Evolutionary conservation across 2,888 invertebrate genomes (phyloP).

Genomic region (Cenopis cana): DNA sequence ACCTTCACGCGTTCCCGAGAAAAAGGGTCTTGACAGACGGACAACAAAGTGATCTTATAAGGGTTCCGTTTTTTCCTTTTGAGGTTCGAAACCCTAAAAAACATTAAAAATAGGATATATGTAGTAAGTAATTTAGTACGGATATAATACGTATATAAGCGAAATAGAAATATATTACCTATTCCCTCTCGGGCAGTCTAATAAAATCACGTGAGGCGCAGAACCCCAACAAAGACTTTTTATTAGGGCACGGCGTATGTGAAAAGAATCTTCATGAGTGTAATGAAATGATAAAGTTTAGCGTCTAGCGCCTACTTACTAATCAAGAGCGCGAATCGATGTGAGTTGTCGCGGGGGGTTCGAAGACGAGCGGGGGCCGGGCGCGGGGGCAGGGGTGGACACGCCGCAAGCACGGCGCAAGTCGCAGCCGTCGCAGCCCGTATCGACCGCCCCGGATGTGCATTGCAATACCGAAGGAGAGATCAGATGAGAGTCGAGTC

Average conservation of each 20-base stretch:
- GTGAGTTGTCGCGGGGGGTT: constrained; percentile 67
- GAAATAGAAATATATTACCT: neutral
- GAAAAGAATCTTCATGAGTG: constrained; percentile 11
- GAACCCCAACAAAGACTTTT: neutral
- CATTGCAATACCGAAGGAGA: constrained; percentile 75
- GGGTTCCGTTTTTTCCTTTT: too few relatives aligned
- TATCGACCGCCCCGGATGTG: constrained; percentile 84
- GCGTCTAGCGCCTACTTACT: constrained; percentile 54
- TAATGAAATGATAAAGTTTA: constrained; percentile 48
- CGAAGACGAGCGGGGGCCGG: constrained; percentile 62
- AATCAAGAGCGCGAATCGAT: constrained; percentile 78
- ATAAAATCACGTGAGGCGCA: neutral
- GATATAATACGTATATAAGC: too few relatives aligned
- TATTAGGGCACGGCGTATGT: neutral
- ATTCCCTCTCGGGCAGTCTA: neutral
- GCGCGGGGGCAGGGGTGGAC: constrained; percentile 59
- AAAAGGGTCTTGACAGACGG: too few relatives aligned
- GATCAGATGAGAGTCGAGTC: constrained; percentile 66
- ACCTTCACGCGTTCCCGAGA: too few relatives aligned
- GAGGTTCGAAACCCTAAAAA: too few relatives aligned
- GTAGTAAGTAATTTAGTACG: too few relatives aligned
- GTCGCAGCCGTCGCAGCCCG: constrained; percentile 75
- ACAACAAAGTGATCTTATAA: too few relatives aligned
- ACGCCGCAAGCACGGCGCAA: constrained; percentile 75
- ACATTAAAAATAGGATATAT: too few relatives aligned